These are phyloP conservation scores for Drosophila pruinosa DNA, from an alignment of 1,140 invertebrate species.

Conservation along the genomic window DNA sequence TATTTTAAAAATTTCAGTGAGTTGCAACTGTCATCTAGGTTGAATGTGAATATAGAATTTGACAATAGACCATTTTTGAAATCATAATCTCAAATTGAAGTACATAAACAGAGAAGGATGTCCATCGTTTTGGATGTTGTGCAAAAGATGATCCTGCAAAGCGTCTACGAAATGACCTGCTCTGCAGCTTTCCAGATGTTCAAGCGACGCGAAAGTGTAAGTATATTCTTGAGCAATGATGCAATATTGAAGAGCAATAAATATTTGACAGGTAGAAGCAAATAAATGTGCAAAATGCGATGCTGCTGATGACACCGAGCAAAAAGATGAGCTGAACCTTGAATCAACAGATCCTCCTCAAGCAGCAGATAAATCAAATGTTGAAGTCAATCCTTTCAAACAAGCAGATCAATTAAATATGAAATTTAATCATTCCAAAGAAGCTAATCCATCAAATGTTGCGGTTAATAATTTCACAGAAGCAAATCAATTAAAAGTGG, in stretches of 20 bases:
- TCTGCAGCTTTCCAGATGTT: conserved; percentile 9
- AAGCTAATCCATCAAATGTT: not conserved
- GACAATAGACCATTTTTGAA: not conserved
- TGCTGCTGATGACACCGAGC: not conserved
- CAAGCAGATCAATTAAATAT: not conserved
- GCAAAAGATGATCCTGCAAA: conserved; percentile 49
- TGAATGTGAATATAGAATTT: conserved; percentile 1
- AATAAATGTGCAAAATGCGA: not conserved
- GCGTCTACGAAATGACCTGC: conserved; percentile 47
- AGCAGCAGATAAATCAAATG: not conserved
- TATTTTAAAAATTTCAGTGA: no score
- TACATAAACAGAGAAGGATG: conserved; percentile 31
- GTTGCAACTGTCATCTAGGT: not conserved
- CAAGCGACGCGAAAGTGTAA: conserved; percentile 31
- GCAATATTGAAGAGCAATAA: not conserved
- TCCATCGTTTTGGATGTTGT: conserved; percentile 57
- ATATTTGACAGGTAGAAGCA: not conserved
- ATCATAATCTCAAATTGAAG: not conserved
- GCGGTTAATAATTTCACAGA: no score
- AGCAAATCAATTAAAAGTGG: no score
- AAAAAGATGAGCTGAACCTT: not conserved
- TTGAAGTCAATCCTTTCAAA: no score
- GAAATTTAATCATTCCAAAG: not conserved
- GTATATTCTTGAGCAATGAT: not conserved
- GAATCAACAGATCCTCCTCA: not conserved